Base-by-base conservation (phyloP, 2,113 vertebrate genomes). In the Dromiciops gliroides region DNA sequence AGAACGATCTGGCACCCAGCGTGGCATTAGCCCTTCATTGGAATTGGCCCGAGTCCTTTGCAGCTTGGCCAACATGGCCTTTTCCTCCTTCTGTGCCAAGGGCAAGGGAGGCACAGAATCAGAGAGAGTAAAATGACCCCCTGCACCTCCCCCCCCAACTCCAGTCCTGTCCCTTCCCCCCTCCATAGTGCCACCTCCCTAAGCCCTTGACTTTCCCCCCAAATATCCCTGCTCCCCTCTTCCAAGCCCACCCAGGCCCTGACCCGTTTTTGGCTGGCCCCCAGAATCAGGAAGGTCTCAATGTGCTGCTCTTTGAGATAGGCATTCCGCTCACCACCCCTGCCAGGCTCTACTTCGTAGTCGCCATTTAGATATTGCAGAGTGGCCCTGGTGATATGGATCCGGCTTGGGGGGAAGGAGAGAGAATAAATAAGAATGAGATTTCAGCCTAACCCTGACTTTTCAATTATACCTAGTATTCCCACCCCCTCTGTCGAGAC, bases 271-370 rank as follows among this genome's bases (percentile, higher is more conserved):
- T 99, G 99, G 98, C 99, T 99, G 98, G 99, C 99, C 90, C 99
- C 99, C 0, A 99, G 99, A 31, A 99, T 99, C 96, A 99, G 99
- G 98, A 99, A 99, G 94, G 99, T 99, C 98, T 99, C 99, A 0
- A 99, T 99, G 98, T 99, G 99, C 98, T 99, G 99, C 97, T 99
- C 99, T 98, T 99, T 99, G 97, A 99, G 99, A 97, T 99, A 99
- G 0, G 99, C 99, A 0, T 99, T 99, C 96, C 99, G 99, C 97
- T 99, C 99, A 0, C 99, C 99, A 0, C 99, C 99, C 0, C 99
- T 99, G 0, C 99, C 99, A 0, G 99, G 99, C 95, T 99, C 99
- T 97, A 99, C 99, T 98, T 99, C 99, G 0, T 99, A 99, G 98
- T 99, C 99, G 25, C 99, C 99, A 0, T 99, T 99, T 91, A 99